A percentile compares a stretch with the other conserved stretches of the same genome.
Evolutionary conservation across 2,888 invertebrate genomes (phyloP).

Genomic region (Ectropis crepuscularia): DNA sequence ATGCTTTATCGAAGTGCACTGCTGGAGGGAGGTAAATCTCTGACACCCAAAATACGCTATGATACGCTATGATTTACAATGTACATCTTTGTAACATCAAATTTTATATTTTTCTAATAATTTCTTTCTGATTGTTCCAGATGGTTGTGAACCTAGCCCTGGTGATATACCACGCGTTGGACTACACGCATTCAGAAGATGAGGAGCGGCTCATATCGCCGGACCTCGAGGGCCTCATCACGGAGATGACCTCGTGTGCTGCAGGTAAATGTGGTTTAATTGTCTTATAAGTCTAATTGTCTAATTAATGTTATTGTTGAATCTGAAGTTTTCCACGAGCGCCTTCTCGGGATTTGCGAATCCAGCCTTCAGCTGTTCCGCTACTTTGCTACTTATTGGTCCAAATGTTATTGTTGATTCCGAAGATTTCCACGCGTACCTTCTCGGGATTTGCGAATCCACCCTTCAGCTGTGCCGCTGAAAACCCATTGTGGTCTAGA

Average conservation of each 20-base stretch:
- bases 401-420: not conserved
- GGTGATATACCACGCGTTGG: conserved; percentile 94
- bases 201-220: conserved; percentile 95
- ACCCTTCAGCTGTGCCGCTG: no score
- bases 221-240: conserved; percentile 93
- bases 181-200: conserved; percentile 93
- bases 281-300: no score
- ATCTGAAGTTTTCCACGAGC: not conserved
- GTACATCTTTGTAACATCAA: not conserved
- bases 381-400: no score
- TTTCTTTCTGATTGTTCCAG: conserved; percentile 81
- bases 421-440: no score
- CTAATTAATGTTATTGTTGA: not conserved
- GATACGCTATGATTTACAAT: no score
- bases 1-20: no score
- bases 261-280: conserved; percentile 62
- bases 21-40: no score
- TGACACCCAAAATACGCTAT: no score
- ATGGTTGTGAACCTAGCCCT: conserved; percentile 92
- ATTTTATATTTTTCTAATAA: not conserved
- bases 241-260: conserved; percentile 90
- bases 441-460: no score
- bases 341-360: no score
- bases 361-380: no score
- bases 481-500: no score